Evolutionary conservation across 92 coral and sea anemone species (phyloP).

Genomic region (Hydrozoanthus gracilis): DNA sequence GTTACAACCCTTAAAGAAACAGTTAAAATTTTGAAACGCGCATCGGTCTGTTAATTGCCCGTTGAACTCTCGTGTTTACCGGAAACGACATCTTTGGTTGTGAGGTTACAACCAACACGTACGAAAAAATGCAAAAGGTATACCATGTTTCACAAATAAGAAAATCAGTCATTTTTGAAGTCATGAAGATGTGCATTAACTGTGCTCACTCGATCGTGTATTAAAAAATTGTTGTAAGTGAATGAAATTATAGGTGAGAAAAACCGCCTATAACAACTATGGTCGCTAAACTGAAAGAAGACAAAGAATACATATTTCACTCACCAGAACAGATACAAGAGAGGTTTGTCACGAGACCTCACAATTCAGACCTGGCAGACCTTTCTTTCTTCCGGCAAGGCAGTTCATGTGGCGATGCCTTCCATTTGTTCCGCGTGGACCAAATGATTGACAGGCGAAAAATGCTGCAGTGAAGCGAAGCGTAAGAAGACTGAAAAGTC

Average conservation of each 20-base stretch:
- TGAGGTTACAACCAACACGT: no score
- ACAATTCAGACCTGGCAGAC: neutral
- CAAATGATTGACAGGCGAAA: constrained; percentile 30
- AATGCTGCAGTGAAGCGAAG: constrained; percentile 27
- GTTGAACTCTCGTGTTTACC: no score
- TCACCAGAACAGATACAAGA: neutral
- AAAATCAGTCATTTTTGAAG: constrained; percentile 4
- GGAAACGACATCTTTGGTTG: no score
- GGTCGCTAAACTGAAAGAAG: constrained; percentile 4
- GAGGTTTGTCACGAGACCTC: neutral
- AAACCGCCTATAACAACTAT: neutral
- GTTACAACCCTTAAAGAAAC: no score
- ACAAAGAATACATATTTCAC: neutral
- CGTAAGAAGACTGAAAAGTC: constrained; percentile 8
- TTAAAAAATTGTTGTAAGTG: neutral
- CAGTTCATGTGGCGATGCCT: constrained; percentile 26
- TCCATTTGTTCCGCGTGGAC: constrained; percentile 20
- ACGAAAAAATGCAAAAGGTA: no score
- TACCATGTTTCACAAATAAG: neutral
- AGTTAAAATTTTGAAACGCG: no score
- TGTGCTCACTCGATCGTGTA: neutral
- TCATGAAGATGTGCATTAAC: neutral
- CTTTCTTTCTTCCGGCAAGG: constrained; percentile 14
- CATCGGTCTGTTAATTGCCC: no score
- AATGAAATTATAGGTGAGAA: neutral